Evolutionary conservation across 37 sponge, comb jelly and placozoan genomes (phyloP).

Genomic region (Cladorhizidae sp.): DNA sequence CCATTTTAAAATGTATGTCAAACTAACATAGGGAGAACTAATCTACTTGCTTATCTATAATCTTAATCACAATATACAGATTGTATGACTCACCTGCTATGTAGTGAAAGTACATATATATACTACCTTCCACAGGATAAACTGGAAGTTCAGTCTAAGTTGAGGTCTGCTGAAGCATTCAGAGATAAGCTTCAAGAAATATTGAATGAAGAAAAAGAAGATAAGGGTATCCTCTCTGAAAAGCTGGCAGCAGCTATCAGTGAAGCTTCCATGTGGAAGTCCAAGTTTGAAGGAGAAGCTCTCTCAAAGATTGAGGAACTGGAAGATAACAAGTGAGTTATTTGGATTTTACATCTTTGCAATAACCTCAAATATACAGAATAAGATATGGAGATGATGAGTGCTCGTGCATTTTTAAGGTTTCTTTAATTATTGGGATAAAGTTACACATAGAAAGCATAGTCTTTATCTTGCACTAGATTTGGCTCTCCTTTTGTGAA

Average conservation of each 20-base stretch:
- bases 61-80: no score
- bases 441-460: no score
- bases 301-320: not conserved
- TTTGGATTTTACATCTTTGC: not conserved
- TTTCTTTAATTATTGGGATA: no score
- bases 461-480: no score
- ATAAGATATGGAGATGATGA: no score
- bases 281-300: conserved; percentile 15
- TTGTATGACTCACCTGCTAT: no score
- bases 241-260: conserved; percentile 73
- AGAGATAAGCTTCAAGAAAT: conserved; percentile 65
- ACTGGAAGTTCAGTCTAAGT: conserved; percentile 57
- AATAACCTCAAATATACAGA: not conserved
- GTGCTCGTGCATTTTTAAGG: no score
- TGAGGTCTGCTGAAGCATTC: conserved; percentile 43
- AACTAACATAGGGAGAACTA: no score
- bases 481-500: no score
- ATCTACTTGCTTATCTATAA: no score
- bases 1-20: no score
- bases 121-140: conserved; percentile 63
- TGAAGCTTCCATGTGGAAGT: conserved; percentile 80
- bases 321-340: conserved; percentile 1
- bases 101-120: no score
- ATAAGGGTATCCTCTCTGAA: conserved; percentile 79
- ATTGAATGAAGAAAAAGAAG: conserved; percentile 86